Percentiles rank a stretch among this genome's conserved stretches.
These are phyloP conservation scores for Synodontis membranacea DNA, from an alignment of 2,113 vertebrate species.

Conservation along the genomic window DNA sequence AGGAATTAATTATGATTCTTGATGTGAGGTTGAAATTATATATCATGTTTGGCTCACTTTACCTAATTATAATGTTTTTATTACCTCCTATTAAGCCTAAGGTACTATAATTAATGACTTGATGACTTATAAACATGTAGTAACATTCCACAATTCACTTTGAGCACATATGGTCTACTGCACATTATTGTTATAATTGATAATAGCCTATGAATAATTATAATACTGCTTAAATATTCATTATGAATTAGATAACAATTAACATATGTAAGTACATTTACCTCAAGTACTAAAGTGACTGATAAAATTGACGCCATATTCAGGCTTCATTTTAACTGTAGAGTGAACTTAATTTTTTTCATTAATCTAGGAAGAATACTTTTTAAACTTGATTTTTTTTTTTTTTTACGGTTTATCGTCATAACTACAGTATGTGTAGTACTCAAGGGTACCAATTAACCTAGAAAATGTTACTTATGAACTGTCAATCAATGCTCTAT, in stretches of 20 bases:
- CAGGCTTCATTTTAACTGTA: neutral
- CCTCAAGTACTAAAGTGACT: neutral
- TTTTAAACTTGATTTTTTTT: neutral
- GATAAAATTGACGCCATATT: neutral
- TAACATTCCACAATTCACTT: neutral
- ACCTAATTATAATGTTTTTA: neutral
- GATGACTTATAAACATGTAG: neutral
- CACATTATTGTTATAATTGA: neutral
- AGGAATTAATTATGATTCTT: neutral
- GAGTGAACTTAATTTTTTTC: neutral
- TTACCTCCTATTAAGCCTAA: neutral
- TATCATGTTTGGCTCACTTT: neutral
- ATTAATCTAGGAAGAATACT: neutral
- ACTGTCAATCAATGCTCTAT: neutral
- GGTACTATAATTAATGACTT: neutral
- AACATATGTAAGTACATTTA: neutral
- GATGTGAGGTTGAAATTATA: neutral
- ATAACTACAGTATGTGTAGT: neutral
- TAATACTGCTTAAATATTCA: constrained; percentile 2
- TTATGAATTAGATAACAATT: neutral
- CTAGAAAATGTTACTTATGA: neutral
- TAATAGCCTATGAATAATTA: neutral
- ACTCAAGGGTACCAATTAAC: neutral
- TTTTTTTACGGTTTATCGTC: neutral
- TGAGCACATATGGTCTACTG: neutral